Evolutionary conservation across 2,113 vertebrate species (phyloP).

Genomic region (Odocoileus hemionus): DNA sequence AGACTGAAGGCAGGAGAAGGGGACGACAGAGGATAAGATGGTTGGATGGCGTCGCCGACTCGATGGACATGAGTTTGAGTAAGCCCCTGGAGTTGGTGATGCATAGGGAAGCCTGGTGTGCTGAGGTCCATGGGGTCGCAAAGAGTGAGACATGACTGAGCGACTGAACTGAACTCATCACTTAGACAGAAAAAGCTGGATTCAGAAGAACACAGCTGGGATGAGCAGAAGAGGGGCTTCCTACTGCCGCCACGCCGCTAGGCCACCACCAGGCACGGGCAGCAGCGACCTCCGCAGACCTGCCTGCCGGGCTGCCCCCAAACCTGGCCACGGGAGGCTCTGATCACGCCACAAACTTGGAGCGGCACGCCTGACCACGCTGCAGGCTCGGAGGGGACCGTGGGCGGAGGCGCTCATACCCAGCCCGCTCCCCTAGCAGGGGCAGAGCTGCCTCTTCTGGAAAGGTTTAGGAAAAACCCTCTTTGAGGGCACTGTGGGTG

Average conservation of each 20-base stretch:
- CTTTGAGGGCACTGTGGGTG: not conserved
- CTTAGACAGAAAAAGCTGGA: not conserved
- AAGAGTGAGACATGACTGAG: not conserved
- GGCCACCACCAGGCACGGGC: rapidly evolving
- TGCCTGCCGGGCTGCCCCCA: rapidly evolving
- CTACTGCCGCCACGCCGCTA: rapidly evolving
- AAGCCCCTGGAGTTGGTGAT: not conserved
- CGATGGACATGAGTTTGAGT: not conserved
- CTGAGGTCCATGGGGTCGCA: rapidly evolving
- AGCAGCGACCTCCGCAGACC: rapidly evolving
- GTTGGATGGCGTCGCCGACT: not conserved
- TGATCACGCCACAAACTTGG: rapidly evolving
- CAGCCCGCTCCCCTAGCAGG: rapidly evolving
- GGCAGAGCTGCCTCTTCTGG: rapidly evolving
- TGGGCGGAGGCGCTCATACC: rapidly evolving
- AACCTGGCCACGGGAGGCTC: too few species aligned
- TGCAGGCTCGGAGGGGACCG: rapidly evolving
- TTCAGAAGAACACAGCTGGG: not conserved
- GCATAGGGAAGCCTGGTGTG: not conserved
- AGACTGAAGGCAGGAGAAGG: rapidly evolving
- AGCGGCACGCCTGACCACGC: not conserved
- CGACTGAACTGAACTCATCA: not conserved
- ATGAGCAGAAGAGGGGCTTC: rapidly evolving
- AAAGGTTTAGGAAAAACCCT: not conserved
- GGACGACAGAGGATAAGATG: not conserved